Evolutionary conservation across 2,888 invertebrate genomes (phyloP).

Genomic region (Drosophila fungiperda): DNA sequence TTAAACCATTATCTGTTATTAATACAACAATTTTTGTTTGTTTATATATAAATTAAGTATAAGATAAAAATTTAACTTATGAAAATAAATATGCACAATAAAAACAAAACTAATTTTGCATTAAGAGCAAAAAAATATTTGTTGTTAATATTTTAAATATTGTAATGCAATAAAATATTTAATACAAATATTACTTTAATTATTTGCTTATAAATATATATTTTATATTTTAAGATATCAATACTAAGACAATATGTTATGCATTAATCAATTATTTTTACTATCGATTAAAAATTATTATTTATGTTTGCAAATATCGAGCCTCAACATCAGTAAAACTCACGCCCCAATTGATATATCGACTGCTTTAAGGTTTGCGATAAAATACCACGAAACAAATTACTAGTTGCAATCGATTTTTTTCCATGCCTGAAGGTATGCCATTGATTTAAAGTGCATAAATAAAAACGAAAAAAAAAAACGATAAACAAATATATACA

Average conservation of each 20-base stretch:
- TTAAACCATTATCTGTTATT: neutral
- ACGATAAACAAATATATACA: neutral
- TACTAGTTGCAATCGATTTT: slow-evolving; percentile 4
- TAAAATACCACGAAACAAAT: neutral
- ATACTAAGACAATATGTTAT: neutral
- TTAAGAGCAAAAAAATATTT: neutral
- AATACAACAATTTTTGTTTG: neutral
- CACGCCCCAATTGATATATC: neutral
- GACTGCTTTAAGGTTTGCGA: neutral
- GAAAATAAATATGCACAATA: neutral
- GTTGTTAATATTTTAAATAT: neutral
- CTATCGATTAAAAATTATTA: neutral
- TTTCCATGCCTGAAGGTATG: slow-evolving; percentile 20
- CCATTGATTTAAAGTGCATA: slow-evolving; percentile 1
- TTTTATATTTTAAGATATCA: too few relatives aligned
- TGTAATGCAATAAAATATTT: neutral
- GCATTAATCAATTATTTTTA: neutral
- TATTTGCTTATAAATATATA: too few relatives aligned
- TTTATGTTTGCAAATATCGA: neutral
- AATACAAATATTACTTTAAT: neutral
- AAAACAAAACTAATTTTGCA: neutral
- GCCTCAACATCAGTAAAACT: neutral
- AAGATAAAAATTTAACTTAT: neutral
- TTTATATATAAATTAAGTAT: neutral
- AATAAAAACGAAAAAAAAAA: neutral